Conservation (phyloP, 2,888 invertebrate genomes). For the Caenorhabditis plicata region DNA sequence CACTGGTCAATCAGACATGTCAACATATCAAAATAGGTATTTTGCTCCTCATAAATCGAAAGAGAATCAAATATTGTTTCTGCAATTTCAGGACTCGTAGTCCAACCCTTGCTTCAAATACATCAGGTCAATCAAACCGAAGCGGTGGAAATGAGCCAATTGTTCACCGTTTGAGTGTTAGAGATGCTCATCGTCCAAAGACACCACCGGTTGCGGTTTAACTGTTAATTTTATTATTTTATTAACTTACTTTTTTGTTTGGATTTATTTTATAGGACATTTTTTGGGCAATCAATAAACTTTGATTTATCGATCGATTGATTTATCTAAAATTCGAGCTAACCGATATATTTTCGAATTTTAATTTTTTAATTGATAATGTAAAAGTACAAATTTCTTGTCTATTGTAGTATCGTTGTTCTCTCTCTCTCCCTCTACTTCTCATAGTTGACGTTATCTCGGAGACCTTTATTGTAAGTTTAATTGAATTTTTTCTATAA, state of each 20-base stretch:
- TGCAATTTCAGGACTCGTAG: slow-evolving; percentile 38
- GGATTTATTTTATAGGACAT: too few species aligned
- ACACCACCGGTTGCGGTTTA: slow-evolving; percentile 32
- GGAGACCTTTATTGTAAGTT: too few species aligned
- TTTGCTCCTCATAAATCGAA: background rate
- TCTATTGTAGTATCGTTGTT: too few species aligned
- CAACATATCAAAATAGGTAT: background rate
- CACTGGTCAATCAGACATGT: slow-evolving; percentile 25
- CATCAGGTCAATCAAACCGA: slow-evolving; percentile 26
- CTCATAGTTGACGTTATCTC: too few species aligned
- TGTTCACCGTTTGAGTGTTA: slow-evolving; percentile 30
- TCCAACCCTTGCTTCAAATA: slow-evolving; percentile 40
- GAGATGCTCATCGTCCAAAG: slow-evolving; percentile 42
- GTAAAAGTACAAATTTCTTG: too few species aligned
- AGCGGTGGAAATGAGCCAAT: slow-evolving; percentile 15
- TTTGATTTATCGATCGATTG: too few species aligned
- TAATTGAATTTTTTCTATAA: too few species aligned
- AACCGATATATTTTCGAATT: too few species aligned
- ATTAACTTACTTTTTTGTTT: background rate
- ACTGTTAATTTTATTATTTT: slow-evolving; percentile 1
- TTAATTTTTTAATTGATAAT: too few species aligned
- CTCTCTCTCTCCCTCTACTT: too few species aligned
- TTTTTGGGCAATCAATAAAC: too few species aligned
- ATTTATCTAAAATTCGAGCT: too few species aligned
- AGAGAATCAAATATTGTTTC: background rate